phyloP scores from a whole-genome alignment of 2,888 invertebrate genomes.

The Acleris sparsana region DNA sequence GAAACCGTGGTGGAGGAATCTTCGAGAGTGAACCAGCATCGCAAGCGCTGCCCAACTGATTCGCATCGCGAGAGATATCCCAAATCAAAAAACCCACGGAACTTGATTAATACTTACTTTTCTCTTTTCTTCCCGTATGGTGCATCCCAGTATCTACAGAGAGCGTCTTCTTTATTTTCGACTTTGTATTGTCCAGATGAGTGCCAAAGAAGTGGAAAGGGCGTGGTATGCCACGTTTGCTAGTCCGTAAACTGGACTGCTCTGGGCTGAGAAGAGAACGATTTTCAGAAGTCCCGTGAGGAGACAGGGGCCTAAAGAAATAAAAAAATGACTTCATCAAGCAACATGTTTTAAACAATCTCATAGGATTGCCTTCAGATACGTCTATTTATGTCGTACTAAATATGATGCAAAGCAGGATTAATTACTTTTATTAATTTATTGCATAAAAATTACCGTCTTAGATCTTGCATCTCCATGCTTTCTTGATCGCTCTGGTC shows the following conservation, averaged over 20 bases:
- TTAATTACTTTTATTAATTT: conserved; percentile 18
- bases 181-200: conserved; percentile 72
- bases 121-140: conserved; percentile 74
- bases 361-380: too few species aligned
- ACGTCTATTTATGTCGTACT: too few species aligned
- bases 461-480: conserved; percentile 86
- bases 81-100: too few species aligned
- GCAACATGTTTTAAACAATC: too few species aligned
- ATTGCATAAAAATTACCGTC: conserved; percentile 60
- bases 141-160: conserved; percentile 82
- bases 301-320: conserved; percentile 71
- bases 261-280: conserved; percentile 76
- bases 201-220: conserved; percentile 77
- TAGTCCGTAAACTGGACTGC: conserved; percentile 67
- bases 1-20: too few species aligned
- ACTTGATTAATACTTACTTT: conserved; percentile 53
- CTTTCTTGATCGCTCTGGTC: conserved; percentile 88
- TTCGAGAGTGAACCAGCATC: too few species aligned
- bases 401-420: not conserved
- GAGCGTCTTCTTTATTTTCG: conserved; percentile 78
- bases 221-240: conserved; percentile 59
- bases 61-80: too few species aligned
- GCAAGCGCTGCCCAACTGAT: too few species aligned
- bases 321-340: conserved; percentile 24
- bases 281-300: conserved; percentile 73